These are phyloP conservation scores for Parascotia fuliginaria DNA, from an alignment of 2,888 invertebrate species.

Conservation along the genomic window DNA sequence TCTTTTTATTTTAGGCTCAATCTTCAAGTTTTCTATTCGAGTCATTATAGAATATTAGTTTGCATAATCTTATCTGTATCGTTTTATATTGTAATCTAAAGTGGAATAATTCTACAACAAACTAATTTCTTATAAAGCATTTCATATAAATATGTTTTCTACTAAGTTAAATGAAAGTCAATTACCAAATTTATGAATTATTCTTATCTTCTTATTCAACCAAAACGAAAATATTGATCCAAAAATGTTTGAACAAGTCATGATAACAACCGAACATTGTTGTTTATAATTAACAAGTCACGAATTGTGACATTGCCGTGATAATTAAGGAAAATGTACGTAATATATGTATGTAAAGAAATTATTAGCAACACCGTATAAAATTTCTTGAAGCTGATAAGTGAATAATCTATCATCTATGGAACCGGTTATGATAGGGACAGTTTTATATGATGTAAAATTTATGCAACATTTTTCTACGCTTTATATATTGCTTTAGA, in stretches of 20 bases:
- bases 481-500: background rate
- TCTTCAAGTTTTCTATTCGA: too few species aligned
- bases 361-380: conserved; percentile 13
- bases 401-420: background rate
- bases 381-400: too few species aligned
- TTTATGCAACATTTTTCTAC: background rate
- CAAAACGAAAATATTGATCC: conserved; percentile 61
- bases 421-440: background rate
- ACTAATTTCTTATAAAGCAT: too few species aligned
- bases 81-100: too few species aligned
- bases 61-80: too few species aligned
- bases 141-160: too few species aligned
- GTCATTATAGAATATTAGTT: too few species aligned
- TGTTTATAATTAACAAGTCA: conserved; percentile 44
- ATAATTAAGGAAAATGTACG: conserved; percentile 8
- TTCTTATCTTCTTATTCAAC: conserved; percentile 22
- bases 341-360: conserved; percentile 9
- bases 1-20: too few species aligned
- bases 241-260: conserved; percentile 50
- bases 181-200: conserved; percentile 15
- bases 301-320: conserved; percentile 31
- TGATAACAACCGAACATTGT: conserved; percentile 44
- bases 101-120: too few species aligned
- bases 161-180: conserved; percentile 13
- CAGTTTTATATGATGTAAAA: background rate